Evolutionary conservation across 2,888 invertebrate genomes (phyloP), one percentile per base, ranked within the genome.

Genomic region (Merodon equestris): DNA sequence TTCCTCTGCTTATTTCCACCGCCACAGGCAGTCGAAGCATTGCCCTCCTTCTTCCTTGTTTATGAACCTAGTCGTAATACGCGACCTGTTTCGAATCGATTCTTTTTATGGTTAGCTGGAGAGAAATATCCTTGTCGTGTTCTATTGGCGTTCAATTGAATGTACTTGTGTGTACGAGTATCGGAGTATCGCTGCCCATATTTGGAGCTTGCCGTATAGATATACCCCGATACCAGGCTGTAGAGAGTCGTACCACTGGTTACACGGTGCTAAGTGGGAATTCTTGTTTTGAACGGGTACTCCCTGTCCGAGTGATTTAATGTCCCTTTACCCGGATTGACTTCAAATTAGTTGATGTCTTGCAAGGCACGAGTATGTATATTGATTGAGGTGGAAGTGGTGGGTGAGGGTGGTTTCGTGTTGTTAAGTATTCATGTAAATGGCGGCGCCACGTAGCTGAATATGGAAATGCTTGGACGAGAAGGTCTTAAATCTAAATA

Each of bases 71-170:
- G 27, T 51, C 61, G 42, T 40, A 45, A 2, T 27, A 27, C 3
- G 27, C 44, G 54, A 18, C 44, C 47, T 56, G 34, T n/a, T 36
- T 4, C 19, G 34, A 44, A 56, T 56, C 15, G 72, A 67, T 54
- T 66, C 76, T 57, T 61, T 68, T 75, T 75, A 75, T 75, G 73
- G 67, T 72, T 73, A 72, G 51, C 18, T 63, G 48, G 67, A 73
- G 67, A 73, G 71, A 77, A 77, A 77, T 77, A 77, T 77, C 77
- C 77, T 77, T 77, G 72, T 73, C 61, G 73, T 73, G 77, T 77
- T 77, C 67, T 77, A 77, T 68, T 73, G 72, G 72, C 63, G 48
- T 71, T 61, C 70, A 38, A 36, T 51, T 56, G 60, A 44, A 40
- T n/a, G 34, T 40, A 14, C 14, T 38, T 9, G 17, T 51, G 18